Conservation (phyloP, 1,140 invertebrate species). For the Caenorhabditis inopinata region DNA sequence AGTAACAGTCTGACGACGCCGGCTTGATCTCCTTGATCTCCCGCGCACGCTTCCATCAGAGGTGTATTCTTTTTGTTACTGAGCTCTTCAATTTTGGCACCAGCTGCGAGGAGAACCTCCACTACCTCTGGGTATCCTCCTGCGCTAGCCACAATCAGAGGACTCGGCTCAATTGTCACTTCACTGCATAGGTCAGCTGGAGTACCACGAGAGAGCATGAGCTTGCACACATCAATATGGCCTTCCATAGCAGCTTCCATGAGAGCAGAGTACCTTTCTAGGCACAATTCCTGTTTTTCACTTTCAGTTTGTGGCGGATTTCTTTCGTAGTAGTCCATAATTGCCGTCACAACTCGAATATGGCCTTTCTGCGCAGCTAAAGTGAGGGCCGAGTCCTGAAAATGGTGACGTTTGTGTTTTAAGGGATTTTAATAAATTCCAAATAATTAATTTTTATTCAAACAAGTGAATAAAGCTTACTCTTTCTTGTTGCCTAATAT, state of each 20-base stretch:
- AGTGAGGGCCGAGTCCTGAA: constrained; percentile 80
- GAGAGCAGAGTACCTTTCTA: constrained; percentile 95
- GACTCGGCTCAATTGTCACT: background rate
- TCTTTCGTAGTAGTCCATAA: constrained; percentile 65
- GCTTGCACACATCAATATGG: constrained; percentile 71
- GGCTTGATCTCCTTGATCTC: constrained; percentile 71
- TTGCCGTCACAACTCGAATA: constrained; percentile 80
- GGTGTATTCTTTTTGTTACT: constrained; percentile 99
- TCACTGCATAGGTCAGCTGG: background rate
- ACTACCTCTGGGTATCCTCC: constrained; percentile 64
- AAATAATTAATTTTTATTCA: no score
- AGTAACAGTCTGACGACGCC: background rate
- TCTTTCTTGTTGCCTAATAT: constrained; percentile 78
- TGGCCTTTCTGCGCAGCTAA: constrained; percentile 97
- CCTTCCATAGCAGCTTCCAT: constrained; percentile 99
- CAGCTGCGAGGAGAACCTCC: constrained; percentile 72
- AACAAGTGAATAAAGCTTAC: no score
- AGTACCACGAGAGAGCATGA: background rate
- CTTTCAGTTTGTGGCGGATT: constrained; percentile 78
- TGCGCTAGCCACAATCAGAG: background rate
- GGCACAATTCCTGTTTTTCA: constrained; percentile 75
- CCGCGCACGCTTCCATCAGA: constrained; percentile 88
- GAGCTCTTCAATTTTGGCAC: constrained; percentile 96
- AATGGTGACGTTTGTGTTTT: no score
- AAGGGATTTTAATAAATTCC: no score